Evolutionary conservation across 2,888 invertebrate species (phyloP), one percentile per base, ranked within the genome.

Genomic region (Tribolium freemani): DNA sequence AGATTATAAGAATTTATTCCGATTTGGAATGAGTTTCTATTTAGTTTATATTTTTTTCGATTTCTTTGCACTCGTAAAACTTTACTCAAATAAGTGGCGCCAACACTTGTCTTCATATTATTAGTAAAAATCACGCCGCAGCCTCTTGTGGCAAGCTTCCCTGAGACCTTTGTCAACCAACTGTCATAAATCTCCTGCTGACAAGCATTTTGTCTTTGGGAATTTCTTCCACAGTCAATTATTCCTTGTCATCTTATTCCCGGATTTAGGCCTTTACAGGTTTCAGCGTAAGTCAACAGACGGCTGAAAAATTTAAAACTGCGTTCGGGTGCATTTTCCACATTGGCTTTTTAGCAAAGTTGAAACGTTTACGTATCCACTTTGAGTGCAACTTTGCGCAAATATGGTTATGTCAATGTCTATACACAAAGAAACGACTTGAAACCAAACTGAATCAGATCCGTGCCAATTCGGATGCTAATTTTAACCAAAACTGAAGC

Each of bases 171-270:
- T 61, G 61, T 61, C 58, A 58, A 44, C 9, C 21, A 45, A 45
- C 16, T 20, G 8, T 44, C 46, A 61, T 61, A 61, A 61, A 61
- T 61, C 50, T 61, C 48, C 20, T 13, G 48, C 20, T 61, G 50
- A 61, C 61, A 61, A 61, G 8, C 44, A 50, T 46, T 48, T 48
- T 50, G 61, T 61, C 61, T 61, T 61, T 48, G 61, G 10, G 46
- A 61, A 61, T 50, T 61, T 50, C 48, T 48, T 13, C 21, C 26
- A 6, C 61, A 16, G 16, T 61, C 48, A 61, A 45, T 61, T 61
- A 46, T 48, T 45, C 50, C 61, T 30, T 48, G 61, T 61, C 61
- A 50, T 11, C 48, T 61, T 30, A 38, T 20, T 58, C 16, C 45
- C 13, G 61, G 5, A 21, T 13, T 21, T 46, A 60, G 48, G 26